A percentile compares a stretch with the other conserved stretches of the same genome.
phyloP scores from a whole-genome alignment of 2,797 vertebrate species.

The Darevskia nairensis region DNA sequence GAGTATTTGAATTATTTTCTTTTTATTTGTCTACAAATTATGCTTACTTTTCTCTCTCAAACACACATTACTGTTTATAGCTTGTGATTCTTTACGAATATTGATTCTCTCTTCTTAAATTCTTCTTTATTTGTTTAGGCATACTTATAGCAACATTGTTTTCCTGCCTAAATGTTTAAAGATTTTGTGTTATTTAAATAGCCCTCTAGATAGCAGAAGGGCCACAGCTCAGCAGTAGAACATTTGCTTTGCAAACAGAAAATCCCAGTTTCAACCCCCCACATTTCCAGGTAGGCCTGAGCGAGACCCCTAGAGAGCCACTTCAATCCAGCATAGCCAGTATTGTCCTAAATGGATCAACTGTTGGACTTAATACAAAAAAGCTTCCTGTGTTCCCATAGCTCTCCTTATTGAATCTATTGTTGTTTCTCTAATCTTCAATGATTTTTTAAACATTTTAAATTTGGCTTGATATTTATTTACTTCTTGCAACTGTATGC shows the following conservation, averaged over 20 bases:
- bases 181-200: constrained; percentile 6
- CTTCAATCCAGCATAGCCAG: no score
- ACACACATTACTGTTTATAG: background rate
- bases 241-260: no score
- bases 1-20: background rate
- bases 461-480: background rate
- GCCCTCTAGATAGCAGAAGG: background rate
- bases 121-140: background rate
- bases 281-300: no score
- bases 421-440: constrained; percentile 10
- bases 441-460: constrained; percentile 12
- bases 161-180: background rate
- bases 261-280: no score
- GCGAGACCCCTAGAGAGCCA: no score
- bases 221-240: no score
- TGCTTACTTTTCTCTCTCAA: background rate
- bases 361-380: no score
- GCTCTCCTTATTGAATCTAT: background rate
- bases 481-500: background rate
- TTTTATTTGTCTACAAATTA: background rate
- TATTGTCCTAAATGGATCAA: no score
- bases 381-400: background rate
- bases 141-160: constrained; percentile 9
- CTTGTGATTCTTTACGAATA: background rate
- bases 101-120: background rate